These are phyloP conservation scores for Callosobruchus maculatus DNA, from an alignment of 2,888 invertebrate species.

Conservation along the genomic window DNA sequence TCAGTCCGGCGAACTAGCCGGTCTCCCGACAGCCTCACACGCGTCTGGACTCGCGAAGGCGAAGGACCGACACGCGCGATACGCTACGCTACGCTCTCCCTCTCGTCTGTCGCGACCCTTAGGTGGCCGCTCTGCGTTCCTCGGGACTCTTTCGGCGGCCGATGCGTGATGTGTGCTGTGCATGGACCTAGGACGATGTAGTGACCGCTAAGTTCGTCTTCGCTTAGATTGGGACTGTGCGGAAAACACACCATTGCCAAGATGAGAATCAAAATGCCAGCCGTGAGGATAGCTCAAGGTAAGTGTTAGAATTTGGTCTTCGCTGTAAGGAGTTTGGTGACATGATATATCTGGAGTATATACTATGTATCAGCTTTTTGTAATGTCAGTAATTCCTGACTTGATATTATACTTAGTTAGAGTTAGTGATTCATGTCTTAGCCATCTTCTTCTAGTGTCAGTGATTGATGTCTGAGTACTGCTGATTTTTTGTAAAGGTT, in stretches of 20 bases:
- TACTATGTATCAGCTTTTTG: too few relatives aligned
- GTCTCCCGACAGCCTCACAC: slow-evolving; percentile 43
- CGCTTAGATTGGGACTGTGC: not conserved
- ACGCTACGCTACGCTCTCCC: slow-evolving; percentile 5
- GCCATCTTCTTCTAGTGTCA: too few relatives aligned
- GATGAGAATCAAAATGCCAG: slow-evolving; percentile 98
- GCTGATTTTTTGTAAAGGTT: too few relatives aligned
- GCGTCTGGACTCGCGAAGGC: slow-evolving; percentile 50
- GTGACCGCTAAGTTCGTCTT: not conserved
- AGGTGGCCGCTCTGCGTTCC: not conserved
- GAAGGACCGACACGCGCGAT: slow-evolving; percentile 43
- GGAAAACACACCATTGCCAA: slow-evolving; percentile 51
- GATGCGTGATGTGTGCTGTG: not conserved
- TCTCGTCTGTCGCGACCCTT: not conserved
- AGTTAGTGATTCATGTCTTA: too few relatives aligned
- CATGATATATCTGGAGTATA: too few relatives aligned
- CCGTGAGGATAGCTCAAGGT: slow-evolving; percentile 96
- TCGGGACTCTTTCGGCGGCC: not conserved
- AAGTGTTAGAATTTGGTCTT: too few relatives aligned
- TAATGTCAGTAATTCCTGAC: too few relatives aligned
- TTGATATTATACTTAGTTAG: too few relatives aligned
- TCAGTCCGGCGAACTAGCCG: slow-evolving; percentile 13
- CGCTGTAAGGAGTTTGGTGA: too few relatives aligned
- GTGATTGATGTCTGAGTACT: too few relatives aligned
- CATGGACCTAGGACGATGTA: slow-evolving; percentile 12